Evolutionary conservation across 2,113 vertebrate genomes (phyloP).

Genomic region (Microtus ochrogaster): DNA sequence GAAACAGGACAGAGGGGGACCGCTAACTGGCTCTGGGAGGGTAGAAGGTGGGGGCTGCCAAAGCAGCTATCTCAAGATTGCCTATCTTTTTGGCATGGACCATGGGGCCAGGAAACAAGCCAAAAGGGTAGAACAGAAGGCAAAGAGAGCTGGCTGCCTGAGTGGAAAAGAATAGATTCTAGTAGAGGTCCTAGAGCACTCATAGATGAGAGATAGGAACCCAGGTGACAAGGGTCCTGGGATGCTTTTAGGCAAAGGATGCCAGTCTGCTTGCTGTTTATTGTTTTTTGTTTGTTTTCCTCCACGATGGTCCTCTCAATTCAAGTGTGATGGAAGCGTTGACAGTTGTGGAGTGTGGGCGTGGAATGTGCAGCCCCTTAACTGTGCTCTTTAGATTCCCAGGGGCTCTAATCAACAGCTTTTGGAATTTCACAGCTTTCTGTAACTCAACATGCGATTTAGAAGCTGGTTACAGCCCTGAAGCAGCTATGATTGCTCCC

Average conservation of each 20-base stretch:
- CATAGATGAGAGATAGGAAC: too few relatives aligned
- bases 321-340: not conserved
- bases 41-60: too few relatives aligned
- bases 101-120: not conserved
- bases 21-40: not conserved
- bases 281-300: not conserved
- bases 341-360: not conserved
- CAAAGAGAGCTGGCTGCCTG: not conserved
- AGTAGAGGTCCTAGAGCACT: not conserved
- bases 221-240: not conserved
- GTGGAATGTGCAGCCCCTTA: not conserved
- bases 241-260: conserved; percentile 25
- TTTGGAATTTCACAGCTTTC: not conserved
- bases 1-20: too few relatives aligned
- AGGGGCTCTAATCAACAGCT: not conserved
- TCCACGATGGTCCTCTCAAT: conserved; percentile 3
- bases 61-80: not conserved
- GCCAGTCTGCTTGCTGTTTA: not conserved
- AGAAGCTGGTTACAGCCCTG: not conserved
- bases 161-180: not conserved
- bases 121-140: not conserved
- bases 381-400: not conserved
- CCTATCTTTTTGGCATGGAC: not conserved
- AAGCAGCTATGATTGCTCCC: not conserved
- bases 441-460: not conserved